Evolutionary conservation across 2,797 vertebrate genomes (phyloP), one percentile per base, ranked within the genome.

Genomic region (Scarus forsteni): DNA sequence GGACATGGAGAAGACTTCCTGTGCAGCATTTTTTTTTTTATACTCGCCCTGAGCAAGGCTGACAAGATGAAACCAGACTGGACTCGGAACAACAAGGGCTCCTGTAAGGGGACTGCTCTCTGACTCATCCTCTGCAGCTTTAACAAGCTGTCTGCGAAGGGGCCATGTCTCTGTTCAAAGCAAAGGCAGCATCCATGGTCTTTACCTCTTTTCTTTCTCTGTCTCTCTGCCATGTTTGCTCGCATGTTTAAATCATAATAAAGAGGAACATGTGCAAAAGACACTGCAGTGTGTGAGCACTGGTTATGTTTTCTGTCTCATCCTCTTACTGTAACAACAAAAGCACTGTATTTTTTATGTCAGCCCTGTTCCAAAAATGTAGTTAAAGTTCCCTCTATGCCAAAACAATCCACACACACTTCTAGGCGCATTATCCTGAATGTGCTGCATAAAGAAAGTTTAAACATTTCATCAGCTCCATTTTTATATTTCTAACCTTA

Each of bases 51-150:
- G 77, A 91, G 88, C 81, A 54, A 67, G 69, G 71, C 84, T 90
- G 90, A 91, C 73, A 68, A 92, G 91, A 94, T 93, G 89, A 91
- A 93, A 92, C 88, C 76, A 60, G 90, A 89, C 87, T 86, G 85
- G 80, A 85, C 87, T 84, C 73, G 0, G 78, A 87, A 88, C 82
- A 90, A 83, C 85, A 81, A 89, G 79, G 86, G 68, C 84, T 88
- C 80, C 78, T 88, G 89, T 88, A 86, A 75, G 78, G 85, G 78
- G 72, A 67, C 79, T 76, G 81, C 79, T 79, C 85, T 90, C 82
- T 90, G 91, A 92, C 90, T 92, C 90, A 90, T 80, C 78, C 77
- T 83, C 79, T 77, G 75, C 85, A 87, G 88, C 83, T 83, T 83
- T 87, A 89, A 89, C 84, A 87, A 89, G 89, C 84, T 73, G 56